Base-by-base conservation (phyloP, 2,113 vertebrate species). In the Lophotis ruficrista region DNA sequence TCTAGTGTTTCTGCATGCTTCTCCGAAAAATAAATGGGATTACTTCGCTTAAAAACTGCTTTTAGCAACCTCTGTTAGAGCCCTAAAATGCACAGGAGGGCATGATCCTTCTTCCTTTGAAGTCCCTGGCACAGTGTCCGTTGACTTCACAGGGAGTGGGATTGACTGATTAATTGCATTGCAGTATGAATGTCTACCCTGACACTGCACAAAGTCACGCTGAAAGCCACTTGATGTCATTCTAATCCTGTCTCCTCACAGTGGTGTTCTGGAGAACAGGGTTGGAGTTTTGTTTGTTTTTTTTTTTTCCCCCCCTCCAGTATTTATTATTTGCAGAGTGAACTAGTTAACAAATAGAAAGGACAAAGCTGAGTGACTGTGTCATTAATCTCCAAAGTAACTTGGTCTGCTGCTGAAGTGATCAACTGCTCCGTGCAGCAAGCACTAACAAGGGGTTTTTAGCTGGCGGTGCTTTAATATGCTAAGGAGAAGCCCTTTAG, bases 71-170 rank as follows among this genome's bases (percentile, higher is more conserved):
- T 77, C 91, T 56, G 70, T 91, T 93, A 95, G 61, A 88, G 78
- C 87, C 84, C 94, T 96, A 86, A 95, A 95, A 91, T 47, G 91
- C 91, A 89, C 87, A 94, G 95, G 95, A 96, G 77, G 95, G 89
- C 96, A 89, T 89, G 86, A 91, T 97, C 96, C 86, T 94, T 87
- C 89, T 91, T 82, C 87, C 87, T 97, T 96, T 97, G 95, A 96
- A 95, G 93, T 96, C 81, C 76, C 81, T 95, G 95, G 95, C 93
- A 95, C 91, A 80, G 89, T 91, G 89, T 96, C 96, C 73, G 77
- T 87, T 91, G 91, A 94, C 93, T 97, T 96, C 94, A 84, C 86
- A 79, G 92, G 83, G 89, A 94, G 91, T 30, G 48, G 89, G 95
- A 92, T 87, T 93, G 95, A 94, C 95, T 94, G 89, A 89, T 76